phyloP scores from a whole-genome alignment of 2,888 invertebrate species.

The Yponomeuta cagnagella region DNA sequence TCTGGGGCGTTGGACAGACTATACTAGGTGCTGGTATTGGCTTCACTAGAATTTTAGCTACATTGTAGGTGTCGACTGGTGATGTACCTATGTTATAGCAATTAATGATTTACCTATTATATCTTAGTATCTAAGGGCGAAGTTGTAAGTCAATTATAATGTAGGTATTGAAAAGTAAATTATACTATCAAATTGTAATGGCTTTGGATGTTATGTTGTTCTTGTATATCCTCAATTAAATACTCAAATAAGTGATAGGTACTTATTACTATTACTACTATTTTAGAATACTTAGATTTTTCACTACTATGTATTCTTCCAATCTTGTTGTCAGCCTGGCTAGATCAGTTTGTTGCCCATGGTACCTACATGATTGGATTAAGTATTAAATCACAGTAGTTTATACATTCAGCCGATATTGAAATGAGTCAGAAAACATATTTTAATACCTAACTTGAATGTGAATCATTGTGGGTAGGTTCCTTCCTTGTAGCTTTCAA shows the following conservation, averaged over 20 bases:
- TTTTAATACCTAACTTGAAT: not conserved
- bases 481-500: not conserved
- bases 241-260: not conserved
- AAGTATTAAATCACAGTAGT: not conserved
- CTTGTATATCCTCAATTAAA: constrained; percentile 9
- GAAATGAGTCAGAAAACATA: not conserved
- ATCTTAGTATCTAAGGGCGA: constrained; percentile 16
- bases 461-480: not conserved
- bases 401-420: not conserved
- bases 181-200: constrained; percentile 8
- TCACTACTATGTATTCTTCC: constrained; percentile 8
- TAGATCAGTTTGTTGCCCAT: not conserved
- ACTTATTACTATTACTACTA: not conserved
- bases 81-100: constrained; percentile 23
- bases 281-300: constrained; percentile 5
- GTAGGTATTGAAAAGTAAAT: constrained; percentile 32
- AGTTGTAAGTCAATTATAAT: constrained; percentile 50
- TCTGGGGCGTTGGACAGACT: constrained; percentile 97
- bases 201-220: constrained; percentile 4
- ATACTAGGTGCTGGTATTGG: constrained; percentile 91
- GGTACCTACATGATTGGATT: not conserved
- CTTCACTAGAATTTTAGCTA: constrained; percentile 94
- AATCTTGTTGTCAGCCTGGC: not conserved
- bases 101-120: constrained; percentile 22
- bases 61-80: constrained; percentile 77